Percentiles rank a stretch among this genome's conserved stretches.
phyloP scores from a whole-genome alignment of 1,140 invertebrate genomes.

The Agrilus planipennis region DNA sequence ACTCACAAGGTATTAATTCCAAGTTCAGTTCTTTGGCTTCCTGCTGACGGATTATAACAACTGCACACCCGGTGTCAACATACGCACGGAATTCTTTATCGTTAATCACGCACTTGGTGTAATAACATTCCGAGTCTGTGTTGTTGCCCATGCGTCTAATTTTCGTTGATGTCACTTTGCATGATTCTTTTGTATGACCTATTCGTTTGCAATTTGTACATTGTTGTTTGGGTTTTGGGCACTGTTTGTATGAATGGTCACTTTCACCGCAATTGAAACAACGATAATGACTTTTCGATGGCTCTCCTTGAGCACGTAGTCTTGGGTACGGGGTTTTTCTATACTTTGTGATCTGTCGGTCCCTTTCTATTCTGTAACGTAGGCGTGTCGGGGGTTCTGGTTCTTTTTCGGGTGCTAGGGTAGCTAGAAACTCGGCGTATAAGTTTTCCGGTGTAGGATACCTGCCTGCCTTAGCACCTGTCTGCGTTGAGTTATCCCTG shows the following conservation, averaged over 20 bases:
- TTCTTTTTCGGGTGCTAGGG: constrained; percentile 2
- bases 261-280: too few relatives aligned
- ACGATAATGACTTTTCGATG: too few relatives aligned
- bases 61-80: constrained; percentile 7
- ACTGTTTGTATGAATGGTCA: too few relatives aligned
- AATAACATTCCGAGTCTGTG: not conserved
- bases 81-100: not conserved
- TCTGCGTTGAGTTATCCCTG: not conserved
- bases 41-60: constrained; percentile 4
- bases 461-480: constrained; percentile 1
- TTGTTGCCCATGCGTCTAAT: not conserved
- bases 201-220: too few relatives aligned
- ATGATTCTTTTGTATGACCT: constrained; percentile 3
- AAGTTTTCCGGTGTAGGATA: constrained; percentile 1
- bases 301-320: too few relatives aligned
- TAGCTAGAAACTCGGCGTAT: constrained; percentile 6
- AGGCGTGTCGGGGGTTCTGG: constrained; percentile 6
- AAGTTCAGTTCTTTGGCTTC: not conserved
- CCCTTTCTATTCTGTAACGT: constrained; percentile 1
- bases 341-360: constrained; percentile 7
- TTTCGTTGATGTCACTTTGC: too few relatives aligned
- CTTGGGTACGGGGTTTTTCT: constrained; percentile 6
- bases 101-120: constrained; percentile 4
- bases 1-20: not conserved
- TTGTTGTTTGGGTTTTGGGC: too few relatives aligned